Evolutionary conservation across 2,888 invertebrate species (phyloP).

Genomic region (Danaus chrysippus): DNA sequence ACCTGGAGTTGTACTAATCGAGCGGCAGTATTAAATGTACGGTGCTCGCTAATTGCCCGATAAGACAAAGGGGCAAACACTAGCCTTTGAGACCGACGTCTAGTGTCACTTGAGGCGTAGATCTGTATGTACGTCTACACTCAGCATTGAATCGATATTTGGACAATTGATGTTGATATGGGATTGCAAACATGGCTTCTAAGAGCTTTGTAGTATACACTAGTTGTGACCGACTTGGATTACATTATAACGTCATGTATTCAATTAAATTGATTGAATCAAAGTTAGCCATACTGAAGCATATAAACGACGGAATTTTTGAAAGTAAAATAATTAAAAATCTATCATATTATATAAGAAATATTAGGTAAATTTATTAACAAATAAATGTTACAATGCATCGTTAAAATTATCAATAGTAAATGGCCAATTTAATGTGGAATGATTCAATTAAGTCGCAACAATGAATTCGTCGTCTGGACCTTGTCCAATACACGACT

Average conservation of each 20-base stretch:
- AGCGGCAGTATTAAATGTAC: conserved; percentile 79
- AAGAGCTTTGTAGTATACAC: conserved; percentile 16
- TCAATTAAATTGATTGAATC: not conserved
- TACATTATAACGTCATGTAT: not conserved
- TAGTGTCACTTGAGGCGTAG: conserved; percentile 73
- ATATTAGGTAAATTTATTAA: not conserved
- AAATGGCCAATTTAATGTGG: not conserved
- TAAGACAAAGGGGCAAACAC: conserved; percentile 79
- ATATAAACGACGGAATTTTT: no score
- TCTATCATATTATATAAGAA: no score
- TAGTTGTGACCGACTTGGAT: conserved; percentile 15
- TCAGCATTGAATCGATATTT: conserved; percentile 44
- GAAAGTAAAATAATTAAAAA: no score
- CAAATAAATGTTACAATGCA: not conserved
- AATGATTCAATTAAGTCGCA: not conserved
- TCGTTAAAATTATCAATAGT: not conserved
- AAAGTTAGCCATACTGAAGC: not conserved
- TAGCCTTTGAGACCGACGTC: conserved; percentile 71
- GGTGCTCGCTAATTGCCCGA: conserved; percentile 75
- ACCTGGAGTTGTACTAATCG: conserved; percentile 73
- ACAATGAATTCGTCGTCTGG: conserved; percentile 8
- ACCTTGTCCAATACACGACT: not conserved
- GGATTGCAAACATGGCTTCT: conserved; percentile 25
- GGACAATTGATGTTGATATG: conserved; percentile 30
- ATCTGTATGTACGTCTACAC: conserved; percentile 47